Conservation (phyloP, 2,888 invertebrate genomes). For the Macrosiphum euphorbiae region DNA sequence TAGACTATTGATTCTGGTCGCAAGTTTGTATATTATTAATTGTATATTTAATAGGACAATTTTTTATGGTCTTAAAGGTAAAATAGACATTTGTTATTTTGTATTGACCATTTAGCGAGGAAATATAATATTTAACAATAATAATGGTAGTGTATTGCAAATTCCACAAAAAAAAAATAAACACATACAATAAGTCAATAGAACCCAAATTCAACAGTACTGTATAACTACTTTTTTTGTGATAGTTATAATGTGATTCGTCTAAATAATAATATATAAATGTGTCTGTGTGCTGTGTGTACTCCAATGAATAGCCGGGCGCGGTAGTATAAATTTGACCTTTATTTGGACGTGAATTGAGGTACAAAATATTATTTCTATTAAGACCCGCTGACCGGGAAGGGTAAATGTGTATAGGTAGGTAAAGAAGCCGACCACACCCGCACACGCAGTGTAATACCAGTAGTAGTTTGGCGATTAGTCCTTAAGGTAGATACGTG, state of each 20-base stretch:
- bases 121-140: neutral
- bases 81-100: neutral
- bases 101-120: neutral
- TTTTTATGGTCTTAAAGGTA: neutral
- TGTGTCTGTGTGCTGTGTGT: too few relatives aligned
- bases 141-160: neutral
- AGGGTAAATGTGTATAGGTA: neutral
- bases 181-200: neutral
- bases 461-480: slow-evolving; percentile 40
- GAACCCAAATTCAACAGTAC: slow-evolving; percentile 31
- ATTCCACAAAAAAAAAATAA: slow-evolving; percentile 14
- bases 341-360: slow-evolving; percentile 34
- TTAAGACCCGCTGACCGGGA: slow-evolving; percentile 34
- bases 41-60: neutral
- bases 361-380: slow-evolving; percentile 52
- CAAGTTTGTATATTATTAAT: neutral
- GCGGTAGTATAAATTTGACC: slow-evolving; percentile 47
- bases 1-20: too few relatives aligned
- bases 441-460: slow-evolving; percentile 48
- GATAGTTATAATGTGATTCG: slow-evolving; percentile 4
- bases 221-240: slow-evolving; percentile 8
- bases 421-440: slow-evolving; percentile 10
- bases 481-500: slow-evolving; percentile 11
- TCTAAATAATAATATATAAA: too few relatives aligned
- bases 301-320: slow-evolving; percentile 23